Evolutionary conservation across 1,140 invertebrate species (phyloP).

Genomic region (Saccostrea cuccullata): DNA sequence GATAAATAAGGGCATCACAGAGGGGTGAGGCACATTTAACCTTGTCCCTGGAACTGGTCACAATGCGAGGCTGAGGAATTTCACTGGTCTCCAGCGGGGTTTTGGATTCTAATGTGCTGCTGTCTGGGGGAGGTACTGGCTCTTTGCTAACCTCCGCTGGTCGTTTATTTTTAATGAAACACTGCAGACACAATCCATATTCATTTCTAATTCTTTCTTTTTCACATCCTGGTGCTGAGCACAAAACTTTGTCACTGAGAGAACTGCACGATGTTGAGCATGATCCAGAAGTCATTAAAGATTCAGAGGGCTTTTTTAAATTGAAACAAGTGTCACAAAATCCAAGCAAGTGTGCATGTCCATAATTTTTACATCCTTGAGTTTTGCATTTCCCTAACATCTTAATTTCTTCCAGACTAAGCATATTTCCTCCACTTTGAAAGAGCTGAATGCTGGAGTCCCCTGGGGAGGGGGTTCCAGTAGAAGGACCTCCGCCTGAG

Average conservation of each 20-base stretch:
- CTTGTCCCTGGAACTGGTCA: slow-evolving; percentile 61
- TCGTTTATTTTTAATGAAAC: slow-evolving; percentile 16
- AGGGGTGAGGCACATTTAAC: slow-evolving; percentile 60
- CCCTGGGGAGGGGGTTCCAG: slow-evolving; percentile 31
- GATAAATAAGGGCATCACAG: slow-evolving; percentile 58
- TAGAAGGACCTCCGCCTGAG: not conserved
- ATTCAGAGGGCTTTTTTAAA: not conserved
- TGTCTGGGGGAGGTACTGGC: slow-evolving; percentile 1
- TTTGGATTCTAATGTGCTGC: slow-evolving; percentile 26
- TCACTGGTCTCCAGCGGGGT: not conserved
- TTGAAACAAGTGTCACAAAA: slow-evolving; percentile 33
- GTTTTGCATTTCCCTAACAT: not conserved
- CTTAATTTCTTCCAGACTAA: not conserved
- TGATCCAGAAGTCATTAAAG: not conserved
- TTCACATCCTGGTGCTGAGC: slow-evolving; percentile 62
- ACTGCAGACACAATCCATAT: slow-evolving; percentile 45
- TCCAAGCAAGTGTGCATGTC: slow-evolving; percentile 12
- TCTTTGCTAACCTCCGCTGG: not conserved
- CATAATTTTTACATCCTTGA: not conserved
- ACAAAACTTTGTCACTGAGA: slow-evolving; percentile 52
- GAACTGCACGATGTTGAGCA: not conserved
- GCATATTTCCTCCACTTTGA: not conserved
- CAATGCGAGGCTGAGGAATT: slow-evolving; percentile 11
- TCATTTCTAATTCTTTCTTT: slow-evolving; percentile 49
- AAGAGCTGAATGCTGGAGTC: slow-evolving; percentile 3